Conservation (phyloP, 1,140 invertebrate species). For the Cydia strobilella region DNA sequence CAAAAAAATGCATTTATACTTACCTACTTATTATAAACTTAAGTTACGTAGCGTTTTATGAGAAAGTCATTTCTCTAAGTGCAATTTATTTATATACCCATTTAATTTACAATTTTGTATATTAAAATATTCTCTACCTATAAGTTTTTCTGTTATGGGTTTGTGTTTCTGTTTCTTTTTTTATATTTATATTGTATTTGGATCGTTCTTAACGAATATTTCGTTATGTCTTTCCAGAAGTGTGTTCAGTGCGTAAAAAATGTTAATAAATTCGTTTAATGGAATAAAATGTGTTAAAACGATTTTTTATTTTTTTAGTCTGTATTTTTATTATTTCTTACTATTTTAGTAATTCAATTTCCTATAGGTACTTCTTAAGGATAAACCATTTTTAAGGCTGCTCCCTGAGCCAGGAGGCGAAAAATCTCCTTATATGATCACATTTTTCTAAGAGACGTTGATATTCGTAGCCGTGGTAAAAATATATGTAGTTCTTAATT, state of each 20-base stretch:
- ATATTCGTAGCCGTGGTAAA: too few species aligned
- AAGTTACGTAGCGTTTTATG: constrained; percentile 54
- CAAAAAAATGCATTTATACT: constrained; percentile 72
- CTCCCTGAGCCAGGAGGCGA: too few species aligned
- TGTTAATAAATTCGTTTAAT: constrained; percentile 69
- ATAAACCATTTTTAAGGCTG: too few species aligned
- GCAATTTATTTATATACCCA: constrained; percentile 62
- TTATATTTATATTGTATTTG: constrained; percentile 35
- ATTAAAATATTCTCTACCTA: constrained; percentile 46
- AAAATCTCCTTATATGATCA: too few species aligned
- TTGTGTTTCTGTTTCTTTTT: constrained; percentile 41
- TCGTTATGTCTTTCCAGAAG: constrained; percentile 47
- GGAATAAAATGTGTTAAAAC: constrained; percentile 73
- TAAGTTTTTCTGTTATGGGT: constrained; percentile 49
- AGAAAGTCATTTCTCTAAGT: constrained; percentile 58
- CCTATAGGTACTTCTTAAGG: too few species aligned
- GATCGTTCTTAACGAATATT: constrained; percentile 47
- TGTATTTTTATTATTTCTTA: constrained; percentile 25
- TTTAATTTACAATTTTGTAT: constrained; percentile 40
- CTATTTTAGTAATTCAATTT: constrained; percentile 34
- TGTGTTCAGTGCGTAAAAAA: constrained; percentile 55
- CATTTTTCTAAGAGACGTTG: too few species aligned
- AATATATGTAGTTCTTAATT: too few species aligned
- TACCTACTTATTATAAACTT: constrained; percentile 52
- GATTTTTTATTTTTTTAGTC: constrained; percentile 37